Base-by-base conservation (phyloP, 2,797 vertebrate species). In the Okamejei kenojei region DNA sequence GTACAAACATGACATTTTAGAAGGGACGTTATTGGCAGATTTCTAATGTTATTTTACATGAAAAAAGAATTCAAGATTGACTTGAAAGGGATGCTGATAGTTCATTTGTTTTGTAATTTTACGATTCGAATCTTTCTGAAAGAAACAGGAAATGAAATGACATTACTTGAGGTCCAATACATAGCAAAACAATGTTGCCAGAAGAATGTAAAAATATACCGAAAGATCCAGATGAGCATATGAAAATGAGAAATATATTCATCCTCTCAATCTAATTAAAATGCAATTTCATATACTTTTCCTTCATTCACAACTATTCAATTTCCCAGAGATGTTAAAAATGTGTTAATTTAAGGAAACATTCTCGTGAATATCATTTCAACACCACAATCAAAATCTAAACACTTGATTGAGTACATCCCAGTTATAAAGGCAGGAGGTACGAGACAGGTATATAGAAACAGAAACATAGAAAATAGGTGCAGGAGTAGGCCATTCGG, bases 51-150 rank as follows among this genome's bases (percentile, higher is more conserved):
- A 71, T 19, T 86, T 86, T 15, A 74, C 71, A 82, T 82, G 23
- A n/a, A 58, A 63, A 61, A 29, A 63, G 63, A 81, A 86, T 61
- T 86, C 82, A 86, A 86, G 58, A 11, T 10, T 82, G 38, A 63
- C 58, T 86, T 93, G 32, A 61, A 76, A 63, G 29, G 63, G 54
- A 13, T 63, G 58, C 58, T 61, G 26, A 54, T 6, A 86, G 54
- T 63, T 58, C 5, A 86, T 86, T 61, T n/a, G n/a, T 86, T 58
- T n/a, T 86, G 82, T 63, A 86, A 63, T 86, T 63, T 93, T 76
- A 79, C 3, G 8, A 45, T 76, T 93, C 32, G 76, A 13, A 54
- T 23, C 73, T 79, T 79, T 54, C 26, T 93, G 92, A 79, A 35
- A 45, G n/a, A 3, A n/a, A 76, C 73, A 58, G 71, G 78, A n/a